Evolutionary conservation across 1,140 invertebrate species (phyloP).

Genomic region (Bombus terrestris): DNA sequence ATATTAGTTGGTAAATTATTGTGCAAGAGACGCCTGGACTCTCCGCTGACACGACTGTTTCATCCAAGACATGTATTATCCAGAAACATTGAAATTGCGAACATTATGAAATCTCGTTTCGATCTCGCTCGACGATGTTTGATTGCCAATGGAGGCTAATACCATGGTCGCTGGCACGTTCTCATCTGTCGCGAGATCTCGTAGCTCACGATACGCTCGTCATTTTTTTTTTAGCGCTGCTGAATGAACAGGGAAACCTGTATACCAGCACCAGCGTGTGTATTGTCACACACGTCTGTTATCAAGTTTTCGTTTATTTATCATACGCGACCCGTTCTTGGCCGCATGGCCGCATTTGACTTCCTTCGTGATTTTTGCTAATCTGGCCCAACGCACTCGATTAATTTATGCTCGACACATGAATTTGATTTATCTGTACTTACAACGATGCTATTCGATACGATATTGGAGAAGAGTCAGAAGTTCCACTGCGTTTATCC

Average conservation of each 20-base stretch:
- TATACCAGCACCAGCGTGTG: not conserved
- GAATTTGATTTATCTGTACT: not conserved
- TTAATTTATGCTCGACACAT: conserved; percentile 24
- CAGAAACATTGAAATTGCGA: no score
- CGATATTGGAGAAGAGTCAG: not conserved
- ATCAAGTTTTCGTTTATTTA: conserved; percentile 12
- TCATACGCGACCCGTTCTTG: no score
- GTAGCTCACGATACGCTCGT: not conserved
- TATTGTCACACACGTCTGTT: conserved; percentile 9
- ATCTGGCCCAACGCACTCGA: not conserved
- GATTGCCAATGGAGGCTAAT: not conserved
- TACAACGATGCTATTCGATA: conserved; percentile 6
- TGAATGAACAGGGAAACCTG: not conserved
- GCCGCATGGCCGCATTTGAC: not conserved
- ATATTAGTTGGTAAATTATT: conserved; percentile 1
- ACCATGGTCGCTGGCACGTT: not conserved
- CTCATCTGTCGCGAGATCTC: not conserved
- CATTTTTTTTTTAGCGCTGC: not conserved
- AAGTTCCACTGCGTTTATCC: not conserved
- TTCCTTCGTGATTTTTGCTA: not conserved
- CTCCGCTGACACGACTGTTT: conserved; percentile 14
- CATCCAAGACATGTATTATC: not conserved
- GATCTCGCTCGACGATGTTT: not conserved
- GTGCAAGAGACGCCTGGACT: not conserved
- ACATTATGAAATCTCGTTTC: not conserved